Conservation (phyloP, 2,888 invertebrate genomes). For the Hipparchia sbordonii region DNA sequence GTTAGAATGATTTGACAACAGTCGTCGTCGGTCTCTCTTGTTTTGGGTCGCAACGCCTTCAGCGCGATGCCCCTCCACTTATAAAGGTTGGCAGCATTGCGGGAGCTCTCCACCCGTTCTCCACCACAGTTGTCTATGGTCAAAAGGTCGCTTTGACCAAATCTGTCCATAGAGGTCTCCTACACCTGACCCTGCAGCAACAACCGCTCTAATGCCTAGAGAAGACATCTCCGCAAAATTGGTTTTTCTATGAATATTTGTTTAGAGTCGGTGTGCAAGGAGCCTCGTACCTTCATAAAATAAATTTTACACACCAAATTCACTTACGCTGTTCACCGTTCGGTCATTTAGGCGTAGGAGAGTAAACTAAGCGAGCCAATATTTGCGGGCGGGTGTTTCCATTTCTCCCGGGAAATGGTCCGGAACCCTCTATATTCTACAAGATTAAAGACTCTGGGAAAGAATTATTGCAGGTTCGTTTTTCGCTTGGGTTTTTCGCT, state of each 20-base stretch:
- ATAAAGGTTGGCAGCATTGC: no score
- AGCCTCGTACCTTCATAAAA: not conserved
- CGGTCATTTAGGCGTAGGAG: slow-evolving; percentile 18
- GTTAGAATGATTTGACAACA: no score
- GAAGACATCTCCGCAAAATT: no score
- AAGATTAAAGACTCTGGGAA: slow-evolving; percentile 43
- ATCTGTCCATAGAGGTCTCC: no score
- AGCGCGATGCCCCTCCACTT: no score
- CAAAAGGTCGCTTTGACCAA: no score
- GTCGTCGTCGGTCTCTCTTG: not conserved
- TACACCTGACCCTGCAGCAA: no score
- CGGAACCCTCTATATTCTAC: slow-evolving; percentile 51
- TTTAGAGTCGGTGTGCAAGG: not conserved
- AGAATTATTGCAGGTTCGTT: slow-evolving; percentile 42
- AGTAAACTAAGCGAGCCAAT: slow-evolving; percentile 37
- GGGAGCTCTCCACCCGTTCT: no score
- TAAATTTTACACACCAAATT: slow-evolving; percentile 24
- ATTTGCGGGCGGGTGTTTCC: slow-evolving; percentile 55
- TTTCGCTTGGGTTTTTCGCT: not conserved
- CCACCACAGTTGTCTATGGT: no score
- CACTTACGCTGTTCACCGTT: slow-evolving; percentile 31
- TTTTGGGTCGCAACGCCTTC: not conserved
- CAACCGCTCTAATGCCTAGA: no score
- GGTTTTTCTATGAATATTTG: not conserved
- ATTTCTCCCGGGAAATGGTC: slow-evolving; percentile 51